phyloP scores from a whole-genome alignment of 2,113 vertebrate species.

The Emydura subglobosa region DNA sequence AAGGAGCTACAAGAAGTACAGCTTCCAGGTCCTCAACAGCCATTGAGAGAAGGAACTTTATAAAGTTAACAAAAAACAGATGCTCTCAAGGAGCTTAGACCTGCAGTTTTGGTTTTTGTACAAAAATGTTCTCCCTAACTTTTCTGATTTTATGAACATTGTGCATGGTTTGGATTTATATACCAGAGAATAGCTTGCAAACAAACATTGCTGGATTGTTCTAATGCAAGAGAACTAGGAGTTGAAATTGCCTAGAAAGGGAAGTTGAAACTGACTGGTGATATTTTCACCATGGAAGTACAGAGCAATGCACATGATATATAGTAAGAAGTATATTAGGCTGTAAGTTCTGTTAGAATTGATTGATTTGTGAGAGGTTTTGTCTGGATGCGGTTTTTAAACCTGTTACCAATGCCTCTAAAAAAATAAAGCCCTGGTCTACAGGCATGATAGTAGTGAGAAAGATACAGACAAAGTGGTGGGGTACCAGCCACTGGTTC shows the following conservation, averaged over 20 bases:
- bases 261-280: not conserved
- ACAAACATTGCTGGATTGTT: not conserved
- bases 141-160: not conserved
- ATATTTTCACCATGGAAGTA: not conserved
- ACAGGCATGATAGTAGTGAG: not conserved
- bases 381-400: not conserved
- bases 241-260: not conserved
- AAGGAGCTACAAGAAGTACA: not conserved
- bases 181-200: not conserved
- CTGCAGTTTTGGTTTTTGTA: not conserved
- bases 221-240: not conserved
- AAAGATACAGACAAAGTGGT: not conserved
- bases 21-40: not conserved
- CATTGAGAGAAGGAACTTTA: not conserved
- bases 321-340: not conserved
- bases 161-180: not conserved
- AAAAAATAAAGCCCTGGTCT: not conserved
- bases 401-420: not conserved
- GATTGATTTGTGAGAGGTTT: not conserved
- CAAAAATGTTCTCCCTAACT: not conserved
- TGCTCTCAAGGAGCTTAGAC: not conserved
- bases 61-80: not conserved
- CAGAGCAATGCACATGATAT: not conserved
- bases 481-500: not conserved
- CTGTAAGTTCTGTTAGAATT: not conserved